Base-by-base conservation (phyloP, 2,113 vertebrate genomes). In the Progne subis region DNA sequence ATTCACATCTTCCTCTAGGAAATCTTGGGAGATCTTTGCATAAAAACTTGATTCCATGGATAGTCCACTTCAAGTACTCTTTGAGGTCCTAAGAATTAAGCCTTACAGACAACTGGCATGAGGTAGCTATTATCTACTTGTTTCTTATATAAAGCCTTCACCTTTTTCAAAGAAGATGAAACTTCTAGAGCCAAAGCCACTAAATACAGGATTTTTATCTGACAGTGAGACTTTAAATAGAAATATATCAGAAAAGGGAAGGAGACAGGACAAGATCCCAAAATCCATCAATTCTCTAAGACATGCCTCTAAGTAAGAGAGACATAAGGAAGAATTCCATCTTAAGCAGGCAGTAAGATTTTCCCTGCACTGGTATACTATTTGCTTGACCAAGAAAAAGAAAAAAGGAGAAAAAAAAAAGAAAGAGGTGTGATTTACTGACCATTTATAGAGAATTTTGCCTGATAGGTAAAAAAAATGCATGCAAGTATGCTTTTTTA, bases 161-260 rank as follows among this genome's bases (percentile, higher is more conserved):
- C 65, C 41, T 87, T 91, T 92, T 63, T 57, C 64, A 67, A 34
- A 93, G 82, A 41, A 90, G 43, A 67, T 90, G 75, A 80, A 90
- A 52, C 11, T 87, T 39, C 43, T 69, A 72, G 32, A 91, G 13
- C 12, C 53, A 92, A 29, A 91, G 41, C 11, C 19, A 47, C 41
- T 71, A 87, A 81, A 86, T 37, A 32, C 37, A 81, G 18, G 2
- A 28, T 29, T 91, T 94, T 91, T 80, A 60, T 65, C 47, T 84
- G 72, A 13, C 24, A 82, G 41, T 50, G 49, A 79, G 59, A 57
- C 47, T 83, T 90, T 67, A 93, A 86, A 79, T 76, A 92, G 85
- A 96, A 92, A 86, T 86, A 82, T 9, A 80, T 43, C 31, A 61
- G 68, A 56, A 92, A 94, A 81, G 23, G 79, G 92, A 84, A 77